Evolutionary conservation across 2,113 vertebrate species (phyloP).

Genomic region (Apteryx mantelli): DNA sequence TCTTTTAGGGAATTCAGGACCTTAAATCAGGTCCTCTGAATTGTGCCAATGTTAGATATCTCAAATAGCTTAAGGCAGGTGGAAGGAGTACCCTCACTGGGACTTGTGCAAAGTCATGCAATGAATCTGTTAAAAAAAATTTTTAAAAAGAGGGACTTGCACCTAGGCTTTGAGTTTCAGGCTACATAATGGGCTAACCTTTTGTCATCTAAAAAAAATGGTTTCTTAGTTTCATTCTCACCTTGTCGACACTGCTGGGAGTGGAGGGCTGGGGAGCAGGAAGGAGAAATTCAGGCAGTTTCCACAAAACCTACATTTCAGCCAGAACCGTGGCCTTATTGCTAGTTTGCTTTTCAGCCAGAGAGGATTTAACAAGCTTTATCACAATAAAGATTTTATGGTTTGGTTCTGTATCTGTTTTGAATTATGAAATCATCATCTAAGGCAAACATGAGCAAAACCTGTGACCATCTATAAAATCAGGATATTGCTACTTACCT

Average conservation of each 20-base stretch:
- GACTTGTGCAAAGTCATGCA: not conserved
- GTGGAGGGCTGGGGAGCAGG: not conserved
- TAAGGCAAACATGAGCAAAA: not conserved
- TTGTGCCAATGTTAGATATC: rapidly evolving
- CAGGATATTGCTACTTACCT: not conserved
- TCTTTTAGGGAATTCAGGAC: not conserved
- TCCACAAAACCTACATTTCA: not conserved
- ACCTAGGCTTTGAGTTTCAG: not conserved
- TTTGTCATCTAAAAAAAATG: not conserved
- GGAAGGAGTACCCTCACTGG: not conserved
- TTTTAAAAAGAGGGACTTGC: not conserved
- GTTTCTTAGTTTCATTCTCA: not conserved
- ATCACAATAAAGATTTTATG: not conserved
- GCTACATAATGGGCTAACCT: not conserved
- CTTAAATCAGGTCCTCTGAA: not conserved
- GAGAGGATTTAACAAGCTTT: not conserved
- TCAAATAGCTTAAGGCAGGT: not conserved
- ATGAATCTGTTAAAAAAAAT: not conserved
- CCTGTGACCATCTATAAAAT: not conserved
- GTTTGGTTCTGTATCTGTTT: not conserved
- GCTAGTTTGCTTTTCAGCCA: not conserved
- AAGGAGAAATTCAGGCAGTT: not conserved
- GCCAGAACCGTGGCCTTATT: not conserved
- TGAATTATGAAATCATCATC: constrained; percentile 8
- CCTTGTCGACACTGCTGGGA: not conserved